These are phyloP conservation scores for Xiphophorus hellerii DNA, from an alignment of 2,113 vertebrate species.

Conservation along the genomic window DNA sequence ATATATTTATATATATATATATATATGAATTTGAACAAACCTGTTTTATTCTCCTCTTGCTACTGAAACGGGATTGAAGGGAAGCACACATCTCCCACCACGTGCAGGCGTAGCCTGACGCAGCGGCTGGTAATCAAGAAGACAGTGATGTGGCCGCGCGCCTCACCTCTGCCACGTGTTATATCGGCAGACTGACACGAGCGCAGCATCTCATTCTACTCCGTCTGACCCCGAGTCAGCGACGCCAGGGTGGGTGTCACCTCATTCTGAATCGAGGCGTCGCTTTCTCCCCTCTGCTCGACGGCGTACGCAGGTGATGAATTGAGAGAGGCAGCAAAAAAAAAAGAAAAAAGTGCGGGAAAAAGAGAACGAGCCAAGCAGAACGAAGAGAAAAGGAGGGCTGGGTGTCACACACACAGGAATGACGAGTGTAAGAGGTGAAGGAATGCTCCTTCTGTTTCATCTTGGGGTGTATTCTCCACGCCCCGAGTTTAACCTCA, in stretches of 20 bases:
- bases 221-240: conserved; percentile 54
- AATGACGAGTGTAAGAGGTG: conserved; percentile 33
- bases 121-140: conserved; percentile 28
- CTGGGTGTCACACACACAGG: conserved; percentile 16
- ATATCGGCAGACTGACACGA: conserved; percentile 26
- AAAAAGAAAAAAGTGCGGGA: not conserved
- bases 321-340: conserved; percentile 30
- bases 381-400: not conserved
- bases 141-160: conserved; percentile 49
- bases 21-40: not conserved
- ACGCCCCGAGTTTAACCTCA: conserved; percentile 12
- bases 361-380: not conserved
- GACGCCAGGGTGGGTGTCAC: conserved; percentile 45
- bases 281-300: conserved; percentile 15
- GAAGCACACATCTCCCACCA: not conserved
- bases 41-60: not conserved
- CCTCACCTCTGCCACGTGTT: conserved; percentile 55
- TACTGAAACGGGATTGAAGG: not conserved
- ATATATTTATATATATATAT: too few species aligned
- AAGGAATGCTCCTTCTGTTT: conserved; percentile 33
- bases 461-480: not conserved
- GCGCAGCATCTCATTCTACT: conserved; percentile 45
- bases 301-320: conserved; percentile 25
- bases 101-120: not conserved
- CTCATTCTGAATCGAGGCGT: conserved; percentile 53